Evolutionary conservation across 2,797 vertebrate genomes (phyloP), one percentile per base, ranked within the genome.

Genomic region (Synanceia verrucosa): DNA sequence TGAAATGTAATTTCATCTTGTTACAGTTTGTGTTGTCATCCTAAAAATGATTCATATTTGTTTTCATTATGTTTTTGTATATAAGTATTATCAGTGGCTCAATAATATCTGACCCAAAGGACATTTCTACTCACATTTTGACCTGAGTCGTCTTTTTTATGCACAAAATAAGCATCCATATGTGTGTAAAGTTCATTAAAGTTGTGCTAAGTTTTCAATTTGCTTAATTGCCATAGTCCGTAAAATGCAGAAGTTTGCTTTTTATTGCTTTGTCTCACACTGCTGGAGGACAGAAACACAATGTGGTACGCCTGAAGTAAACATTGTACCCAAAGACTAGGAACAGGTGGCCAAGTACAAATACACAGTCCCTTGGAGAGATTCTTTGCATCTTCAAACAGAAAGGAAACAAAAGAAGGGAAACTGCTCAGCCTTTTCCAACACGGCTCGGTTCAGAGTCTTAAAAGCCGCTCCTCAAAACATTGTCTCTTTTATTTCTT

Each of bases 291-390:
- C 3, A n/a, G 21, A 29, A 41, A 72, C 7, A n/a, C 60, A 59
- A 48, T 71, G 63, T 46, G 68, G 48, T 51, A 8, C 36, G 65
- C 73, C 70, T 73, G 60, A 75, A 74, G 71, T 78, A 67, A 84
- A 82, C 78, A 67, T 11, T 65, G 62, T 56, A 73, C 26, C 70
- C 70, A 66, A 76, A 78, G 65, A 85, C 53, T 26, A 36, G 59
- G 67, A 86, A 78, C 78, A 79, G 86, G 82, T 88, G 83, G 76
- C 79, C 76, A 53, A 70, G 61, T 65, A 73, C 59, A 81, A 77
- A 82, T 16, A 59, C 64, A 47, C 37, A 33, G 56, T 65, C 31
- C 75, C 71, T 78, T 18, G 43, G 69, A 83, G 78, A 86, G 23
- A 78, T 79, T 53, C 26, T 86, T 67, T 76, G 55, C 75, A 63